Base-by-base conservation (phyloP, 2,888 invertebrate species). In the Tromatobia lineatoria region DNA sequence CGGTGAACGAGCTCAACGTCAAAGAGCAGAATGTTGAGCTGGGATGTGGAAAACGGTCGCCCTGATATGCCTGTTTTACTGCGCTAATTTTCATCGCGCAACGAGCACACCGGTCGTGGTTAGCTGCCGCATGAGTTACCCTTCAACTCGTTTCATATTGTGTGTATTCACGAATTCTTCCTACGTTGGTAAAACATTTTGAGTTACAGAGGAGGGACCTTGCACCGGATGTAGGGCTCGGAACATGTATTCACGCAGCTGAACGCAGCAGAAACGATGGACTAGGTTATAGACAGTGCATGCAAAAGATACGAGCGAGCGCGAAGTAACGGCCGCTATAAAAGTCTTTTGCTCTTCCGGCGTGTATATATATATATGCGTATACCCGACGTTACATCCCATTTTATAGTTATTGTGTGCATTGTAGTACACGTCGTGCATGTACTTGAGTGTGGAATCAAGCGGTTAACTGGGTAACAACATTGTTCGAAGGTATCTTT, bases 241-340 rank as follows among this genome's bases (percentile, higher is more conserved):
- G 34, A 54, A 25, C 25, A 64, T 66, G 59, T 20, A 13, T 18
- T 59, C 57, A 57, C 38, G 54, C 45, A 45, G 50, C 11, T 38
- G 38, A 61, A 38, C 61, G 18, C 61, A 45, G 45, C 18, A 6
- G 50, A 61, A 74, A 18, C 69, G 57, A 64, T 34, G 59, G 23
- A 66, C 52, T 18, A 54, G 42, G 18, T 34, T 64, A 42, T 70
- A 42, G 34, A 70, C 61, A 20, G 42, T 70, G 61, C 75, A 70
- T 61, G 69, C 25, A 64, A 54, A 81, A 81, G 64, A 81, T 76
- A 81, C 64, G 61, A 75, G 42, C 64, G 75, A 67, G 42, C 59
- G 64, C 50, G 67, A 78, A 67, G 69, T 70, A 77, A 66, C 73
- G 25, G 69, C 42, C 25, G 82, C 77, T 78, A 74, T 82, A 82